Evolutionary conservation across 2,113 vertebrate species (phyloP).

Genomic region (Megalops atlanticus): DNA sequence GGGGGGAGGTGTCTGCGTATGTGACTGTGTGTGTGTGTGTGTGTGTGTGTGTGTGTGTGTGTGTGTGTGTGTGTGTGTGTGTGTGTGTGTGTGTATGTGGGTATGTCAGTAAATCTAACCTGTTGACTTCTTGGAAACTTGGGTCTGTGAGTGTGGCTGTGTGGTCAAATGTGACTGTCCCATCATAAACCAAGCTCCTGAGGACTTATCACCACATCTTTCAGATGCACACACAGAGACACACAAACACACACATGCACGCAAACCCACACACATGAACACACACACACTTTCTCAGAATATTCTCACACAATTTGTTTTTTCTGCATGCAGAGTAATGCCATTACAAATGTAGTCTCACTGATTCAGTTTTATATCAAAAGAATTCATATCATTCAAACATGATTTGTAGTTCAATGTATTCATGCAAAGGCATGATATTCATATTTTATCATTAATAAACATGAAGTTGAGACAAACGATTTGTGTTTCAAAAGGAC

Average conservation of each 20-base stretch:
- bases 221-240: conserved; percentile 18
- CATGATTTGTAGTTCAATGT: no score
- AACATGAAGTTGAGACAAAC: no score
- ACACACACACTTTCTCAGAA: not conserved
- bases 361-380: conserved; percentile 14
- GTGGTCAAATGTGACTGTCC: conserved; percentile 22
- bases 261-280: not conserved
- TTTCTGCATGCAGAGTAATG: no score
- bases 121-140: conserved; percentile 40
- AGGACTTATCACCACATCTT: no score
- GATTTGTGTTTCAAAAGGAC: no score
- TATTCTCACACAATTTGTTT: not conserved
- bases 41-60: conserved; percentile 17
- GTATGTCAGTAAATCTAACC: conserved; percentile 44
- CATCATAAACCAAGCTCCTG: conserved; percentile 26
- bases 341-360: no score
- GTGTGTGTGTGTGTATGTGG: not conserved
- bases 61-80: not conserved
- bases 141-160: conserved; percentile 34
- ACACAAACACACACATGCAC: conserved; percentile 19
- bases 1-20: not conserved
- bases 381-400: no score
- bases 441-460: no score
- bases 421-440: no score
- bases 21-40: conserved; percentile 18